Evolutionary conservation across 2,888 invertebrate species (phyloP), one percentile per base, ranked within the genome.

Genomic region (Andrena bucephala): DNA sequence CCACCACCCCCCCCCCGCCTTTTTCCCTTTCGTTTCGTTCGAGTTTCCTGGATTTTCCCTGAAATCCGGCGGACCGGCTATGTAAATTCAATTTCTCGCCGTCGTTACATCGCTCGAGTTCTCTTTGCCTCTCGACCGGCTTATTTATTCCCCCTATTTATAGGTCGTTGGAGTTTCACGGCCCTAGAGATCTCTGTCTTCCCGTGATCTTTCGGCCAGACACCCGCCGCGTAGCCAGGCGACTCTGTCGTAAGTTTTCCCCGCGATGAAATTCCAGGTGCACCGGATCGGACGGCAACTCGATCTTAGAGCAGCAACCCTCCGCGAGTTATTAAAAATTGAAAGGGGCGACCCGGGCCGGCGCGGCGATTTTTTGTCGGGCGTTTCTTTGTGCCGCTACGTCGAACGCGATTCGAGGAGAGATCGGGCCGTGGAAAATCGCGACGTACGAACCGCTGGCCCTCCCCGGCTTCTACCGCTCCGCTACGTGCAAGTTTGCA

Each of bases 401-500:
- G 24, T n/a, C 52, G 6, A 31, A 10, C 24, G 31, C n/a, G 52
- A 54, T 27, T 63, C 52, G 63, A 67, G 74, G 5, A 24, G 7
- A n/a, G 27, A 36, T 71, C 66, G 65, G 60, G 7, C 60, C 29
- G 67, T 70, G 68, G 63, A 72, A 87, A 87, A 81, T 81, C 81
- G 81, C 50, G 72, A 74, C 59, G 73, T 60, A 73, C 71, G 69
- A 52, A 65, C 67, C 63, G 76, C 76, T 66, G 71, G 52, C 60
- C 81, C 33, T 66, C 63, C 24, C 20, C 31, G 29, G 65, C 60
- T 69, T 36, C 62, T 62, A 66, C 57, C 71, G 62, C 77, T 42
- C 42, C 57, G 68, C 75, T 78, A 81, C 73, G 73, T 57, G 54
- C 80, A 88, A 87, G 75, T 88, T 88, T 76, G 89, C 81, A 87